phyloP scores from a whole-genome alignment of 2,113 vertebrate species.

The Siphamia tubifer region DNA sequence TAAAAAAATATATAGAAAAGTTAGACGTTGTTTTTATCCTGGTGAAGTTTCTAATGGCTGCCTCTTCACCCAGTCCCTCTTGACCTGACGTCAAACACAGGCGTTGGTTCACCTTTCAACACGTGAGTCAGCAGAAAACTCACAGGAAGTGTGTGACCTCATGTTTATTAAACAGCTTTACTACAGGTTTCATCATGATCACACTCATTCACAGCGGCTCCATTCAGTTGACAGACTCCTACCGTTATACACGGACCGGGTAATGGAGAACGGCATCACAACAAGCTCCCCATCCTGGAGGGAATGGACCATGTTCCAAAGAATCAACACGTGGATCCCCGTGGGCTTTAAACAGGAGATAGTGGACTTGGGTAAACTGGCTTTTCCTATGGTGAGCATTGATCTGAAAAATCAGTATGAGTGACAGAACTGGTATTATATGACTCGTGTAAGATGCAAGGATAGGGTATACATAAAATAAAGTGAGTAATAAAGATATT shows the following conservation, averaged over 20 bases:
- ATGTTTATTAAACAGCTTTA: neutral
- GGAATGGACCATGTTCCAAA: neutral
- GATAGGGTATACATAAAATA: too few species aligned
- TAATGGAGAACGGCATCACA: slow-evolving; percentile 11
- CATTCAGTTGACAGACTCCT: neutral
- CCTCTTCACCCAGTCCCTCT: neutral
- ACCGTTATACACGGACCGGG: neutral
- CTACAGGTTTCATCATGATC: neutral
- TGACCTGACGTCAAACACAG: neutral
- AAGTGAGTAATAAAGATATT: too few species aligned
- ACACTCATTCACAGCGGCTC: neutral
- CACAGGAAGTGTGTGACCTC: neutral
- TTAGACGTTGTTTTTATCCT: neutral
- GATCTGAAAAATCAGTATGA: too few species aligned
- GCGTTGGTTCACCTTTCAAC: too few species aligned
- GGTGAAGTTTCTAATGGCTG: neutral
- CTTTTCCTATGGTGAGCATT: slow-evolving; percentile 69
- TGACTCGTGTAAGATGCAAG: too few species aligned
- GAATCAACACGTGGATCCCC: slow-evolving; percentile 38
- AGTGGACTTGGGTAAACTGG: slow-evolving; percentile 37
- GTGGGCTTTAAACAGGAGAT: slow-evolving; percentile 62
- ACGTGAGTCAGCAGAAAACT: neutral
- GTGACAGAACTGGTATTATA: too few species aligned
- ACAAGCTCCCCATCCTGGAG: neutral
- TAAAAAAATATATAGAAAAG: too few species aligned